These are phyloP conservation scores for Myanophis thanlyinensis DNA, from an alignment of 2,113 vertebrate species.

Conservation along the genomic window DNA sequence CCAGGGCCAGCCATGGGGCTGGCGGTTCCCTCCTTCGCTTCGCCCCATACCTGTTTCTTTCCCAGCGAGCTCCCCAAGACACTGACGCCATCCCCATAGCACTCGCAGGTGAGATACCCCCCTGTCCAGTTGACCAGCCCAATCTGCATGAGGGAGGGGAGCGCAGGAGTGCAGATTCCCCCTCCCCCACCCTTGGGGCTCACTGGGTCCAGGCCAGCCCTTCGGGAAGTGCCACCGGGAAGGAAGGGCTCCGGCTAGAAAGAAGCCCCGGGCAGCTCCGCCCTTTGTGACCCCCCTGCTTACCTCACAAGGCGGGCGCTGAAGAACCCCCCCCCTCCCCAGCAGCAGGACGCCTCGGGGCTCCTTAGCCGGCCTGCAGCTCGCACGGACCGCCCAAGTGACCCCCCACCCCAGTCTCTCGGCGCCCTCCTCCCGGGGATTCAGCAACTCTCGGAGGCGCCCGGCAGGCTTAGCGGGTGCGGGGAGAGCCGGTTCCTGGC, in stretches of 20 bases:
- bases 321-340: too few species aligned
- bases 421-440: too few species aligned
- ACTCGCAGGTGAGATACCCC: slow-evolving; percentile 53
- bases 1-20: background rate
- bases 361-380: too few species aligned
- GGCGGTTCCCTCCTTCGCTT: background rate
- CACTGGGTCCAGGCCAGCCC: background rate
- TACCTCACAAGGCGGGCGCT: background rate
- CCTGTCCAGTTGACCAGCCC: slow-evolving; percentile 65
- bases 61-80: slow-evolving; percentile 55
- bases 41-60: slow-evolving; percentile 55
- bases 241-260: too few species aligned
- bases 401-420: too few species aligned
- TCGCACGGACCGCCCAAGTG: too few species aligned
- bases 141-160: slow-evolving; percentile 40
- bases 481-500: too few species aligned
- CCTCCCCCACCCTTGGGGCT: too few species aligned
- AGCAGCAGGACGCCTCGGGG: too few species aligned
- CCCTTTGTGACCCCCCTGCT: background rate
- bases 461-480: too few species aligned
- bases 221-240: too few species aligned
- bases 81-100: slow-evolving; percentile 42
- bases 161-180: background rate
- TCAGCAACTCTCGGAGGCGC: too few species aligned
- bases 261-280: background rate